Conservation (phyloP, 2,888 invertebrate genomes). For the Saturnia japonica region DNA sequence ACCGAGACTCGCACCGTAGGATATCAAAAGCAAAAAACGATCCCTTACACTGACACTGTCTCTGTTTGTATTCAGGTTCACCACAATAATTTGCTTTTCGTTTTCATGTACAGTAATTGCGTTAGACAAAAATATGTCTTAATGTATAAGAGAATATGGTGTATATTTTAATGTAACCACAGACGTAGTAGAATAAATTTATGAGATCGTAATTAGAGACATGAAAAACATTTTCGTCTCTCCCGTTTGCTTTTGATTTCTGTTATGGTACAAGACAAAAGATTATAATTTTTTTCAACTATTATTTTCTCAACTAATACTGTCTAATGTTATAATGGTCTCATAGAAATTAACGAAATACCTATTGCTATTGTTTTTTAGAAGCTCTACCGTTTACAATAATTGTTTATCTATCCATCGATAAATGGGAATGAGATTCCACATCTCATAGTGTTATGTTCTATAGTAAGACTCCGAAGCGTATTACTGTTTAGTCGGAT, state of each 20-base stretch:
- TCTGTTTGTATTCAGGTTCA: slow-evolving; percentile 2
- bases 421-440: too few species aligned
- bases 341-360: too few species aligned
- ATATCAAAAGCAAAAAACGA: not conserved
- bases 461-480: too few species aligned
- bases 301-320: too few species aligned
- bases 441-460: too few species aligned
- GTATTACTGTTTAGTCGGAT: too few species aligned
- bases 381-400: too few species aligned
- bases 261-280: slow-evolving; percentile 7
- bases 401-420: too few species aligned
- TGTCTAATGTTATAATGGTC: too few species aligned
- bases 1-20: not conserved
- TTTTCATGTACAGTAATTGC: not conserved
- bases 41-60: not conserved
- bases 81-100: slow-evolving; percentile 4
- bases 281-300: not conserved
- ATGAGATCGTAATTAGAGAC: slow-evolving; percentile 17
- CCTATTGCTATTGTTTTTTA: too few species aligned
- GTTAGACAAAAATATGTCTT: not conserved
- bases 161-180: not conserved
- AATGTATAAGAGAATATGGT: not conserved
- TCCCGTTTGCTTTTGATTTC: slow-evolving; percentile 7
- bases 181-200: slow-evolving; percentile 16
- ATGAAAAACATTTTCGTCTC: slow-evolving; percentile 17